Percentiles rank a stretch among this genome's conserved stretches.
phyloP scores from a whole-genome alignment of 2,113 vertebrate genomes.

The Pandion haliaetus region DNA sequence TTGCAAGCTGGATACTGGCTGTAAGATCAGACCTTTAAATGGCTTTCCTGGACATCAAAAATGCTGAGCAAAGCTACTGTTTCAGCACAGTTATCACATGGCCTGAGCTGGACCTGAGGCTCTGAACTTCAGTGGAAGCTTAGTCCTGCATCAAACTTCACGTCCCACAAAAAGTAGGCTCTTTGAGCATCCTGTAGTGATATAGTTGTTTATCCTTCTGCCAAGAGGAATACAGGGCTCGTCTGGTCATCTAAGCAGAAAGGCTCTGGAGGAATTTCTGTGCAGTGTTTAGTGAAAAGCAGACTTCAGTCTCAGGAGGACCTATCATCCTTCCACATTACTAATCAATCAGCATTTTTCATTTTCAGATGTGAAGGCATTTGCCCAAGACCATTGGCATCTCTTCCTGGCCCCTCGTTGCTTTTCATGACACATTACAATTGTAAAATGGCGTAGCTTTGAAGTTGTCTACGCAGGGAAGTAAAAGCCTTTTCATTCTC shows the following conservation, averaged over 20 bases:
- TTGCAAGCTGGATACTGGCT: neutral
- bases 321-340: neutral
- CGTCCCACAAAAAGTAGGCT: neutral
- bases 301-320: neutral
- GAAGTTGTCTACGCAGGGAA: neutral
- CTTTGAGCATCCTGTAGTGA: neutral
- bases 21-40: neutral
- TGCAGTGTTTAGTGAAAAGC: neutral
- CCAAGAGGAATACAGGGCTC: neutral
- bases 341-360: neutral
- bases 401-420: neutral
- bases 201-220: neutral
- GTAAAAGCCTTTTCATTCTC: slow-evolving; percentile 11
- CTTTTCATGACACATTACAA: neutral
- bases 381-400: neutral
- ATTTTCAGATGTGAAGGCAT: neutral
- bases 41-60: neutral
- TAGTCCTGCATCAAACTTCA: neutral
- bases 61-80: neutral
- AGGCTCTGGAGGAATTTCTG: neutral
- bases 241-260: neutral
- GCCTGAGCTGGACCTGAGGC: neutral
- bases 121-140: neutral
- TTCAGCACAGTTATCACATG: neutral
- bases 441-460: neutral